Evolutionary conservation across 2,888 invertebrate genomes (phyloP).

Genomic region (Tachina lurida): DNA sequence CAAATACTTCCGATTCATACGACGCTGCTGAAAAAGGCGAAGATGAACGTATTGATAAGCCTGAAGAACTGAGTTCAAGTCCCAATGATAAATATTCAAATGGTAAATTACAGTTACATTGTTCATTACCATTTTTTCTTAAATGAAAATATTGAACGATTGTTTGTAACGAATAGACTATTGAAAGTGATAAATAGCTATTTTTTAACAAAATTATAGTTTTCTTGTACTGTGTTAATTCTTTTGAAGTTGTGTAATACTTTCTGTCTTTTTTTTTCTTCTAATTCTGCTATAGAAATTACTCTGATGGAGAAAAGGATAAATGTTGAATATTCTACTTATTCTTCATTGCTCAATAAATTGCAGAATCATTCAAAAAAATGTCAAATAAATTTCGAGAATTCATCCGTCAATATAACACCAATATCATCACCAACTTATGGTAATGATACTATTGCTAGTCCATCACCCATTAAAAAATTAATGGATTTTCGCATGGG

Average conservation of each 20-base stretch:
- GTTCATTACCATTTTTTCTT: background rate
- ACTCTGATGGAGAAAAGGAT: background rate
- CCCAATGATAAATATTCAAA: constrained; percentile 30
- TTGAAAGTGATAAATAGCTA: constrained; percentile 48
- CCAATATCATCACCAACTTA: constrained; percentile 66
- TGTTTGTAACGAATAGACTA: constrained; percentile 40
- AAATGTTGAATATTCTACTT: constrained; percentile 33
- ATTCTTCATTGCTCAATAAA: constrained; percentile 54
- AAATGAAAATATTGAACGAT: constrained; percentile 17
- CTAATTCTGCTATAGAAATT: constrained; percentile 16
- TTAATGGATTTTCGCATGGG: constrained; percentile 63
- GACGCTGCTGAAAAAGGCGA: constrained; percentile 10
- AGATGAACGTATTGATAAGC: constrained; percentile 18
- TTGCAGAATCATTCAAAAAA: constrained; percentile 37
- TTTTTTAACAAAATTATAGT: background rate
- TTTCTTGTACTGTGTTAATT: background rate
- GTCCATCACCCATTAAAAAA: constrained; percentile 63
- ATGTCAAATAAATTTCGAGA: constrained; percentile 55
- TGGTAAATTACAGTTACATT: constrained; percentile 47
- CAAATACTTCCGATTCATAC: constrained; percentile 31
- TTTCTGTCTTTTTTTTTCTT: constrained; percentile 4
- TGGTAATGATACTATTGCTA: constrained; percentile 54
- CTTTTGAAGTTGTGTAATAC: background rate
- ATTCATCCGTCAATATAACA: constrained; percentile 48
- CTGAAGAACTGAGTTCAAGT: constrained; percentile 17